These are phyloP conservation scores for Cairina moschata DNA, from an alignment of 2,113 vertebrate species.

Conservation along the genomic window DNA sequence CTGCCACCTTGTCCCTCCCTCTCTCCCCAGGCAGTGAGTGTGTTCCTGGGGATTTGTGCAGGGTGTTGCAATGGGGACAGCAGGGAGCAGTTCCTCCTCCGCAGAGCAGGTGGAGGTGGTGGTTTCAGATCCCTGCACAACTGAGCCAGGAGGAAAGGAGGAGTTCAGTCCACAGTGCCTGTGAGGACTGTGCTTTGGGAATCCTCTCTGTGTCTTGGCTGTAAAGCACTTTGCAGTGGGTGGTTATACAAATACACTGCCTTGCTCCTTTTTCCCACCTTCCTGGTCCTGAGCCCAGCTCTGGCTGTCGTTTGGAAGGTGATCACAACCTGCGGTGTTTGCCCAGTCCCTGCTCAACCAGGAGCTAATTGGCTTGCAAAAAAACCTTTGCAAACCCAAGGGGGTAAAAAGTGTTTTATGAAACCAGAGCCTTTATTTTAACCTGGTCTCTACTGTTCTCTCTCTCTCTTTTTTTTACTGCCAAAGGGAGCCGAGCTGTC, in stretches of 20 bases:
- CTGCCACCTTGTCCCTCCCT: background rate
- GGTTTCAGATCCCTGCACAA: too few species aligned
- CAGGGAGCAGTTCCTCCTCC: background rate
- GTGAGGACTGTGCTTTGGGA: background rate
- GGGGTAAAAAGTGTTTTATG: background rate
- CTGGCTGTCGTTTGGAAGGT: background rate
- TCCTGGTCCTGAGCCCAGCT: background rate
- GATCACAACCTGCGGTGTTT: fast-evolving
- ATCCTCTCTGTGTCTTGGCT: background rate
- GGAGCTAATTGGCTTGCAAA: background rate
- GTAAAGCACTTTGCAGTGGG: background rate
- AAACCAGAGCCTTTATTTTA: background rate
- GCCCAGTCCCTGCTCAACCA: background rate
- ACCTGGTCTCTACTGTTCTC: background rate
- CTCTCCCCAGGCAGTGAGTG: fast-evolving
- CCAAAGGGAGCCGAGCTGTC: background rate
- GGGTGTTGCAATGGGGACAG: background rate
- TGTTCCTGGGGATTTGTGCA: background rate
- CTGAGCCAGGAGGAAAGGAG: too few species aligned
- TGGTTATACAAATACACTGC: background rate
- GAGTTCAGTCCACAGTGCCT: too few species aligned
- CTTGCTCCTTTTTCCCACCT: background rate
- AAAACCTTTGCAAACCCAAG: background rate
- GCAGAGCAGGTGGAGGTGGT: too few species aligned
- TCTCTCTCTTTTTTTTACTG: too few species aligned